phyloP scores from a whole-genome alignment of 1,140 invertebrate species.

The Maniola jurtina region DNA sequence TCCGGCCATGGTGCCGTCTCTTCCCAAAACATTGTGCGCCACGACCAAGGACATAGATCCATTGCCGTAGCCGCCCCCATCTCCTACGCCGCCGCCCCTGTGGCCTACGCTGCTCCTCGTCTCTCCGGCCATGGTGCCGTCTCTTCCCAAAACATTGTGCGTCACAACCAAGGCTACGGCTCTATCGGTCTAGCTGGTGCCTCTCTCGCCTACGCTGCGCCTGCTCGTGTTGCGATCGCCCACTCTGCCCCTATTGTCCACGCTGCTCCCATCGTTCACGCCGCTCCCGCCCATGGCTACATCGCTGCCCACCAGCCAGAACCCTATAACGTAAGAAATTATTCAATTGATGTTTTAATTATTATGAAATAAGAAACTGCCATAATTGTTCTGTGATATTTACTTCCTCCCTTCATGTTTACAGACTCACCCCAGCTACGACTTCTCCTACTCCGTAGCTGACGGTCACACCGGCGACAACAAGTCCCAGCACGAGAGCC shows the following conservation, averaged over 20 bases:
- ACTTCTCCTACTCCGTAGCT: slow-evolving; percentile 70
- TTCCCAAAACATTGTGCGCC: not conserved
- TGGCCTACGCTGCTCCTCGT: slow-evolving; percentile 31
- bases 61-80: slow-evolving; percentile 46
- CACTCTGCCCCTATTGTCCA: slow-evolving; percentile 13
- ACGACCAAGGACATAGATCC: slow-evolving; percentile 31
- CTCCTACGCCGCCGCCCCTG: slow-evolving; percentile 37
- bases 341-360: not conserved
- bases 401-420: not conserved
- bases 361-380: not conserved
- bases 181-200: slow-evolving; percentile 31
- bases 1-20: not conserved
- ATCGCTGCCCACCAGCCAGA: slow-evolving; percentile 39
- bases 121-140: not conserved
- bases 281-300: slow-evolving; percentile 22
- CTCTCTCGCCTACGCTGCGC: slow-evolving; percentile 49
- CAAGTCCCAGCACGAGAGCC: slow-evolving; percentile 77
- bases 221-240: slow-evolving; percentile 28
- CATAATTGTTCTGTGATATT: too few relatives aligned
- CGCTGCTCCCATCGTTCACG: slow-evolving; percentile 33
- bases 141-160: slow-evolving; percentile 2
- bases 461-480: slow-evolving; percentile 77
- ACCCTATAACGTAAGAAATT: slow-evolving; percentile 37
- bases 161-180: slow-evolving; percentile 2
- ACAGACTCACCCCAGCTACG: slow-evolving; percentile 58